A percentile compares a stretch with the other conserved stretches of the same genome.
Evolutionary conservation across 2,888 invertebrate genomes (phyloP).

Genomic region (Fragum fragum): DNA sequence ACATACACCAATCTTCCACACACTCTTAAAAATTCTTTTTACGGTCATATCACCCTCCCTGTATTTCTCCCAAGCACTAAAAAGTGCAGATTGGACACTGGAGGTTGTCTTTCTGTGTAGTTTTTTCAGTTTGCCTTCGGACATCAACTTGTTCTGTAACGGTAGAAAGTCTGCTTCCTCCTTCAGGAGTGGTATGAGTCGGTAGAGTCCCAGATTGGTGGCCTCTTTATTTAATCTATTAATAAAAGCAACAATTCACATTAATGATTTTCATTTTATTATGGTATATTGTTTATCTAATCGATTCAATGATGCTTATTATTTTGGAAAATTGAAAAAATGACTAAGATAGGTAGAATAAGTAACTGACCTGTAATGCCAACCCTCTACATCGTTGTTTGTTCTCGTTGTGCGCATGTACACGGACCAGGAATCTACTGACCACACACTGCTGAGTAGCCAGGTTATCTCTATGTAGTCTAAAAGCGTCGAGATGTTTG

Average conservation of each 20-base stretch:
- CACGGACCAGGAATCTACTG: neutral
- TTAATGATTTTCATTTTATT: neutral
- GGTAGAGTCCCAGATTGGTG: neutral
- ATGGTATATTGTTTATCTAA: neutral
- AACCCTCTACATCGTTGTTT: conserved; percentile 1
- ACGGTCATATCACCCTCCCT: neutral
- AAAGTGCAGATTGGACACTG: neutral
- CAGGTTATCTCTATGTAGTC: neutral
- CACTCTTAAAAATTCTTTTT: neutral
- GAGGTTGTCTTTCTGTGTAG: neutral
- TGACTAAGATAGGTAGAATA: neutral
- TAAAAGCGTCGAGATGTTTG: neutral
- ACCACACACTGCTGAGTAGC: neutral
- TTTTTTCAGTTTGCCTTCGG: neutral
- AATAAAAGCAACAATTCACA: neutral
- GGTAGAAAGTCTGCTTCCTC: neutral
- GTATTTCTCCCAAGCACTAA: conserved; percentile 3
- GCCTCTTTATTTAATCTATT: neutral
- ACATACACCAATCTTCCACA: neutral
- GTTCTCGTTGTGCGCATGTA: neutral
- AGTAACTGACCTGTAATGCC: conserved; percentile 4
- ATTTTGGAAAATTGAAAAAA: neutral
- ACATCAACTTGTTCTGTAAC: neutral
- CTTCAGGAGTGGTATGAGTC: neutral
- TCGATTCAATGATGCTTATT: too few relatives aligned